Conservation (phyloP, 2,888 invertebrate species). For the Machimus atricapillus region DNA sequence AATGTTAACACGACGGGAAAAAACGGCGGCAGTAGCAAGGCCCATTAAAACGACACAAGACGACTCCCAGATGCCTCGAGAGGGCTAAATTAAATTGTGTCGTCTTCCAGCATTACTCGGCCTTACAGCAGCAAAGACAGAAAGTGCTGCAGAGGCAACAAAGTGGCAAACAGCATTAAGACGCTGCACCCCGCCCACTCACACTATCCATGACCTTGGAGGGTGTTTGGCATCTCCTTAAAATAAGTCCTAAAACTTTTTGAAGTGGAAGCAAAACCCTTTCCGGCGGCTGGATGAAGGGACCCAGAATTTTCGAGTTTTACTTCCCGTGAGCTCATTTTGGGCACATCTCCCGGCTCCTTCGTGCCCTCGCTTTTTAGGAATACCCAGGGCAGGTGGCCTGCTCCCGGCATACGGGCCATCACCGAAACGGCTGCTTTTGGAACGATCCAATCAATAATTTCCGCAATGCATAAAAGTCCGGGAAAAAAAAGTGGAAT, state of each 20-base stretch:
- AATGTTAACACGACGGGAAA: not conserved
- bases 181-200: not conserved
- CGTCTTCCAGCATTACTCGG: not conserved
- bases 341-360: not conserved
- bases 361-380: not conserved
- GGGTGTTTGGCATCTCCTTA: slow-evolving; percentile 2
- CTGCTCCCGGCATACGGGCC: not conserved
- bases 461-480: slow-evolving; percentile 19
- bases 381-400: not conserved
- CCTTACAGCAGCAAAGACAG: not conserved
- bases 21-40: not conserved
- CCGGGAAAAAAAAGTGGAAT: not conserved
- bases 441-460: slow-evolving; percentile 7
- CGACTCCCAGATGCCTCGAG: not conserved
- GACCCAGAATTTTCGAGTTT: not conserved
- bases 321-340: not conserved
- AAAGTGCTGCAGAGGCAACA: not conserved
- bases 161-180: slow-evolving; percentile 25
- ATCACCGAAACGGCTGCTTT: not conserved
- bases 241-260: not conserved
- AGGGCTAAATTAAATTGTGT: not conserved
- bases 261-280: not conserved
- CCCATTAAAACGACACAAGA: not conserved
- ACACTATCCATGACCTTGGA: not conserved
- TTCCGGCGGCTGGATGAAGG: not conserved